Evolutionary conservation across 2,888 invertebrate species (phyloP), one percentile per base, ranked within the genome.

Genomic region (Lithophane ornitopus): DNA sequence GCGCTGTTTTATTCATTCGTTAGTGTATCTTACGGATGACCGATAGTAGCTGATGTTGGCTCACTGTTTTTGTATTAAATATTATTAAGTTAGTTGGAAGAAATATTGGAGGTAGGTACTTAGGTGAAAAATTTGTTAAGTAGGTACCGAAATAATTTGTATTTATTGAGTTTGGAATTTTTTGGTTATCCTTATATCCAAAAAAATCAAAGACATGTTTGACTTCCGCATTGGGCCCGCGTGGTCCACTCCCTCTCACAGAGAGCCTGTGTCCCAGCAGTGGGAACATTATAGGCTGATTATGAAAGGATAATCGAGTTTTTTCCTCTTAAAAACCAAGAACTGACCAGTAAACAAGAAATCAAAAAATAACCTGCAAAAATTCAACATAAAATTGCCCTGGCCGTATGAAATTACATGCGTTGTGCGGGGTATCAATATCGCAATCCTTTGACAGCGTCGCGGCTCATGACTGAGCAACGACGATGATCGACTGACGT

Each of bases 381-480:
- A 70, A 39, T 52, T 26, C 4, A 34, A 44, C 12, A 3, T 44
- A 16, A 49, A 61, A 70, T 71, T 74, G 41, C 69, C 26, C 28
- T 66, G 44, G 54, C 49, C 67, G 44, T 74, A 67, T 85, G 61
- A 54, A 82, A 84, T 82, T 79, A 82, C 79, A 80, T 46, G 66
- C 73, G 58, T 22, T 26, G 65, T 54, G 14, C 14, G 0, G 0
- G 70, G 66, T 76, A 81, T 83, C 81, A 78, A 74, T 81, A 66
- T 75, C 78, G 67, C 39, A 59, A 70, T 73, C 73, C 59, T 61
- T 61, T 67, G 85, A 63, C 69, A 70, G 34, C 66, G 78, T 70
- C 72, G 46, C 61, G 28, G 52, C 49, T 75, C 74, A 70, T 78
- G 77, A 76, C 66, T 71, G 52, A 76, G n/a, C 82, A 74, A 41